Percentiles rank a stretch among this genome's conserved stretches.
Conservation (phyloP, 2,888 invertebrate species). For the Acanthosepion esculentum region DNA sequence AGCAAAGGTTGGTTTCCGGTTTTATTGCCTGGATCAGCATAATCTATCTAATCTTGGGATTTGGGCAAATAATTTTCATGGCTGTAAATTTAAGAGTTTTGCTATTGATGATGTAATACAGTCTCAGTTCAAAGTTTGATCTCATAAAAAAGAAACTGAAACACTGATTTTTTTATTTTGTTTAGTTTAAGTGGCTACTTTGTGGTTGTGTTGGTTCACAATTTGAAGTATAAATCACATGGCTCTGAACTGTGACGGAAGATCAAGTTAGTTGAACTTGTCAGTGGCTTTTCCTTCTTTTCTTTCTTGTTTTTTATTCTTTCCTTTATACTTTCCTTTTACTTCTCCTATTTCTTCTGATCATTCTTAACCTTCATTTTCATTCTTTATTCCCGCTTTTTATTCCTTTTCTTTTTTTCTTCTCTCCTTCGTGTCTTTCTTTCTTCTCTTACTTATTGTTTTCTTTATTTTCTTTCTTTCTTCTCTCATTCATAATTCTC, state of each 20-base stretch:
- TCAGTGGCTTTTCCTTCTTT: not conserved
- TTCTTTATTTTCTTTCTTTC: not conserved
- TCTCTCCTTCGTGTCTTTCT: not conserved
- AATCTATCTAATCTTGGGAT: not conserved
- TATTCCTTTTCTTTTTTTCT: not conserved
- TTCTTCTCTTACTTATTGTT: not conserved
- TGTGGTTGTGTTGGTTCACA: not conserved
- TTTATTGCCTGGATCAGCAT: not conserved
- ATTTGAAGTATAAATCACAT: not conserved
- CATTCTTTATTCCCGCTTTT: not conserved
- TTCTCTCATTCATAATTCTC: too few species aligned
- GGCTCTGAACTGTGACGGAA: too few species aligned
- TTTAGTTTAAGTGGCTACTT: not conserved
- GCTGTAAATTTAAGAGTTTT: not conserved
- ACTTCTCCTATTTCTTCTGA: not conserved
- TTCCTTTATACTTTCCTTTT: too few species aligned
- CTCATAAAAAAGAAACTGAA: not conserved
- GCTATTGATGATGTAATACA: not conserved
- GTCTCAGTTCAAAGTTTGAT: not conserved
- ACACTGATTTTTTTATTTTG: not conserved
- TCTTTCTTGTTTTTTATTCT: too few species aligned
- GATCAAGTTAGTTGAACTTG: not conserved
- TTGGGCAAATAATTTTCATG: not conserved
- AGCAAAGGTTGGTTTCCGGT: not conserved
- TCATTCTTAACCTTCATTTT: too few species aligned